phyloP scores from a whole-genome alignment of 2,113 vertebrate species.

The Herpetotheres cachinnans region DNA sequence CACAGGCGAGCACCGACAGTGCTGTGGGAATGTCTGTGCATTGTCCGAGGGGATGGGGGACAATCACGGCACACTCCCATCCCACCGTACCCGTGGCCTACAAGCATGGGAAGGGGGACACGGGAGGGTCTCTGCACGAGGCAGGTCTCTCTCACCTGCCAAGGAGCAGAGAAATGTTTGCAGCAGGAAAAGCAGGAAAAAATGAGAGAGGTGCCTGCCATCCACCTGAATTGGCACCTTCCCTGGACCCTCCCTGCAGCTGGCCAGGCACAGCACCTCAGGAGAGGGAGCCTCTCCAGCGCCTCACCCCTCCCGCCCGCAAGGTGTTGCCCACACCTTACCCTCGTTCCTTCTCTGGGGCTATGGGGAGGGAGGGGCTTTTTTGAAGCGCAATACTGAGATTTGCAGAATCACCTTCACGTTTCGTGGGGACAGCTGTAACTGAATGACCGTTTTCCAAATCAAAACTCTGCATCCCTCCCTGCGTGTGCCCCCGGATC shows the following conservation, averaged over 20 bases:
- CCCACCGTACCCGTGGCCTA: accelerated
- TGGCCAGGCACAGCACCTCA: not conserved
- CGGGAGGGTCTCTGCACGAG: accelerated
- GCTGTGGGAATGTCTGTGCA: accelerated
- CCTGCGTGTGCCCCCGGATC: accelerated
- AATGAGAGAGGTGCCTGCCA: not conserved
- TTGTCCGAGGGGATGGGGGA: accelerated
- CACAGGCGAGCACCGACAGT: accelerated
- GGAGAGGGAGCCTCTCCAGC: not conserved
- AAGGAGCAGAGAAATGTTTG: accelerated
- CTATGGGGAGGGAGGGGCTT: accelerated
- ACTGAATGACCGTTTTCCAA: not conserved
- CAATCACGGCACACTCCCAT: accelerated
- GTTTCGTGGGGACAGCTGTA: accelerated
- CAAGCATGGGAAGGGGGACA: accelerated
- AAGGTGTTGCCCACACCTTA: not conserved
- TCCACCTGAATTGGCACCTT: not conserved
- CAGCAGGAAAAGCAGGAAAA: not conserved
- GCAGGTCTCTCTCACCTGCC: not conserved
- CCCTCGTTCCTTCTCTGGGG: accelerated
- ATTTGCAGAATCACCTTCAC: accelerated
- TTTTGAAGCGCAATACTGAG: not conserved
- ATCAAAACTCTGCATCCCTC: accelerated
- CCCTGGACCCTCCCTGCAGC: not conserved
- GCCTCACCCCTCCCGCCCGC: accelerated